Evolutionary conservation across 1,140 invertebrate species (phyloP).

Genomic region (Orius laevigatus): DNA sequence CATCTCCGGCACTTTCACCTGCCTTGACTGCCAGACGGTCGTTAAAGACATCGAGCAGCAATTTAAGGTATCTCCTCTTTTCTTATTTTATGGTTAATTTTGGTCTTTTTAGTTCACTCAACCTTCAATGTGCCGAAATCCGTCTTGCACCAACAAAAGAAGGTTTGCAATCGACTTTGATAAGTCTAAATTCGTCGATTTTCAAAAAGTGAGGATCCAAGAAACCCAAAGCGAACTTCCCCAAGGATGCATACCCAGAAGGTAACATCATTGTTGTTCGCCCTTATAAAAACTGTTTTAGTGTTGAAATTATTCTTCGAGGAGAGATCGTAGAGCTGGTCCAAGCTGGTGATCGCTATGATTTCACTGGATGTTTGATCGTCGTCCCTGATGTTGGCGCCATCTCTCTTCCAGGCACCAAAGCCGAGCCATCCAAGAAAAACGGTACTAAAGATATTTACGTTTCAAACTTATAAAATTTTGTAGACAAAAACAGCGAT

Average conservation of each 20-base stretch:
- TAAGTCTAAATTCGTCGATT: constrained; percentile 93
- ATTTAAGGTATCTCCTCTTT: constrained; percentile 61
- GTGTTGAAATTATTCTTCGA: constrained; percentile 89
- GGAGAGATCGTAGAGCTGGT: constrained; percentile 93
- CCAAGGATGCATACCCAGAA: constrained; percentile 86
- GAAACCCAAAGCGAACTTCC: constrained; percentile 96
- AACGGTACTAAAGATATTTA: background rate
- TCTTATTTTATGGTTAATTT: constrained; percentile 12
- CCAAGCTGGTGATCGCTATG: constrained; percentile 80
- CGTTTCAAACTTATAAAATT: background rate
- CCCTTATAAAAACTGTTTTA: constrained; percentile 25
- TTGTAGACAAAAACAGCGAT: constrained; percentile 57
- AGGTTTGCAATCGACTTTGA: constrained; percentile 84
- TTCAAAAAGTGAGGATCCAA: constrained; percentile 97
- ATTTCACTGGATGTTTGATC: constrained; percentile 94
- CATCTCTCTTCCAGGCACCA: constrained; percentile 63
- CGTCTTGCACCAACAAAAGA: constrained; percentile 80
- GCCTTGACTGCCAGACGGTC: constrained; percentile 89
- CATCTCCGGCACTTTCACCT: constrained; percentile 82
- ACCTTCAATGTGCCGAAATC: constrained; percentile 90
- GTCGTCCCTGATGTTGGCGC: constrained; percentile 92
- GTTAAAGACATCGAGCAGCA: constrained; percentile 95
- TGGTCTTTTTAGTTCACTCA: constrained; percentile 64
- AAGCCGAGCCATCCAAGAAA: constrained; percentile 41
- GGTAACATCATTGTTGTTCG: constrained; percentile 27